Conservation (phyloP, 2,113 vertebrate species). For the Dicrurus megarhynchus region DNA sequence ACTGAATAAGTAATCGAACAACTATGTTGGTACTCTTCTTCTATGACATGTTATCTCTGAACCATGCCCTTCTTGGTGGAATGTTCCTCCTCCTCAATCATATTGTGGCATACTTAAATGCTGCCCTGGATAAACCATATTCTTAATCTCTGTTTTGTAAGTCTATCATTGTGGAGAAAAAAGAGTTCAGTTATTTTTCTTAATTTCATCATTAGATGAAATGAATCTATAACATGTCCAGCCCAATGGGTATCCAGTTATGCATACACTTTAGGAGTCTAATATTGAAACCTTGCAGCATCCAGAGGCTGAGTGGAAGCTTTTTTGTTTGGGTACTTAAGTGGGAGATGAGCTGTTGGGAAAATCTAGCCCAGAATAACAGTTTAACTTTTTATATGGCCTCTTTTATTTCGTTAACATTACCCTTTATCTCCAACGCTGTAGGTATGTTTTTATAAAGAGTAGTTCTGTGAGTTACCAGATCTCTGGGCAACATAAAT, state of each 20-base stretch:
- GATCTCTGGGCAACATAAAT: background rate
- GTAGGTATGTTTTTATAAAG: background rate
- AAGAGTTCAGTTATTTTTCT: background rate
- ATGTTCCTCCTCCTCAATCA: background rate
- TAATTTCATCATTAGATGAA: background rate
- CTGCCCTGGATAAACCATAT: background rate
- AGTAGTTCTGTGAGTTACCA: background rate
- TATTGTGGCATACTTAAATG: background rate
- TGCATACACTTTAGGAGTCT: background rate
- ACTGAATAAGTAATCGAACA: background rate
- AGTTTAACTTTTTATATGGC: background rate
- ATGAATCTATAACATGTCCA: background rate
- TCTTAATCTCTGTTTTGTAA: background rate
- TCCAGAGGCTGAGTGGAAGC: background rate
- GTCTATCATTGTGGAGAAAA: background rate
- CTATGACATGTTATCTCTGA: background rate
- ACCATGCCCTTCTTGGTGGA: background rate
- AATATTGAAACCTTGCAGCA: background rate
- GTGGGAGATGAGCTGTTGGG: background rate
- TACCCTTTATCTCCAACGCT: background rate
- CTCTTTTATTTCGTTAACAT: background rate
- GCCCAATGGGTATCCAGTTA: background rate
- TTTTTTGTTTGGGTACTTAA: background rate
- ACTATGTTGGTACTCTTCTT: rapidly evolving
- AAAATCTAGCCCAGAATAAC: background rate